Evolutionary conservation across 2,113 vertebrate genomes (phyloP).

Genomic region (Emydocephalus ijimae): DNA sequence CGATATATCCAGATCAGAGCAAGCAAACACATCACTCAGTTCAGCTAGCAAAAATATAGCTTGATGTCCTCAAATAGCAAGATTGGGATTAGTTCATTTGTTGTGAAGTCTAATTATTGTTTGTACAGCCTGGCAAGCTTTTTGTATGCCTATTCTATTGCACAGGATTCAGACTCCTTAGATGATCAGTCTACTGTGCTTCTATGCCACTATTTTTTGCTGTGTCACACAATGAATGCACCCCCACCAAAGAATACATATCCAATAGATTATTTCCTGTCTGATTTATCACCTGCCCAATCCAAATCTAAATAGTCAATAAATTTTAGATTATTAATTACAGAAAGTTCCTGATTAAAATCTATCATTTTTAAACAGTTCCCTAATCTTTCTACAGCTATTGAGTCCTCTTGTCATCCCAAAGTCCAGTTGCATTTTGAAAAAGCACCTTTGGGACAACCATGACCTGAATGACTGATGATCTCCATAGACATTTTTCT

Average conservation of each 20-base stretch:
- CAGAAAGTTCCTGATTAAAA: neutral
- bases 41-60: neutral
- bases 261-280: neutral
- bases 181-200: neutral
- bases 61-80: neutral
- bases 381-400: neutral
- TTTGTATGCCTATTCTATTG: neutral
- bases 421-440: neutral
- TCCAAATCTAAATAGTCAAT: neutral
- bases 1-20: neutral
- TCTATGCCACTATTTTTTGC: neutral
- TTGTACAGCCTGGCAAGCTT: neutral
- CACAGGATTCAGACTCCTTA: neutral
- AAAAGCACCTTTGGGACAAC: neutral
- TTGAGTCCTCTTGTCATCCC: neutral
- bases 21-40: neutral
- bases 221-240: neutral
- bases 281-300: neutral
- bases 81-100: neutral
- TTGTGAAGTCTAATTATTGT: neutral
- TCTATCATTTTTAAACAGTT: neutral
- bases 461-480: neutral
- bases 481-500: neutral
- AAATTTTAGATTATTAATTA: neutral
- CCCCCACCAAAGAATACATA: neutral